Base-by-base conservation (phyloP, 2,888 invertebrate genomes). In the Tridacna gigas region DNA sequence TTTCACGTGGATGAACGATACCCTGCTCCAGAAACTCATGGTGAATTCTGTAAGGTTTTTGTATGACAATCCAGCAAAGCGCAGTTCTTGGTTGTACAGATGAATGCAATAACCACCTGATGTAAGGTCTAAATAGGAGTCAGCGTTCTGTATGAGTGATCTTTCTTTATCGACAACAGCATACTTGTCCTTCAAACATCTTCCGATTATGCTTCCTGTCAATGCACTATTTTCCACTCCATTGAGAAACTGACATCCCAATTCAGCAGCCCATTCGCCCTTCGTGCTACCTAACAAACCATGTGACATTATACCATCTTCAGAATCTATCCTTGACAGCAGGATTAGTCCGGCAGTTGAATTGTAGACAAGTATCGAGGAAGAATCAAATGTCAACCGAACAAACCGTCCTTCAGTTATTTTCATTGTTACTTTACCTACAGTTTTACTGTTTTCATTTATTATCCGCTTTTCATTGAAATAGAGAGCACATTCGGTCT, bases 81-180 rank as follows among this genome's bases (percentile, higher is more conserved):
- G 78, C 45, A 86, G 48, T 15, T 26, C 67, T 67, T 80, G 73
- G 37, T 74, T 74, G 22, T 80, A 80, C 25, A 91, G 76, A 45
- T 77, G 76, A 13, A 90, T 76, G 12, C 81, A 73, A 76, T 87
- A 88, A 11, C 91, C 91, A 56, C 88, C 86, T 47, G 88, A 85
- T 66, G 89, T 77, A 11, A 91, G 77, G 45, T 75, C 83, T 22
- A 80, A 79, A 26, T 74, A n/a, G 18, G 80, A 61, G 26, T 86
- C 77, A 20, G 76, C 76, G 22, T 78, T 37, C 2, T 37, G 37
- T 37, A 37, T 37, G 3, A 37, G 37, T 37, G 37, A 37, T 37
- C 37, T 7, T 37, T 37, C 37, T 37, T 37, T 37, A 37, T 37
- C 37, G 37, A 37, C 37, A 7, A 37, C 37, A 37, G 37, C 37